Evolutionary conservation across 2,888 invertebrate species (phyloP), one percentile per base, ranked within the genome.

Genomic region (Polydesmus complanatus): DNA sequence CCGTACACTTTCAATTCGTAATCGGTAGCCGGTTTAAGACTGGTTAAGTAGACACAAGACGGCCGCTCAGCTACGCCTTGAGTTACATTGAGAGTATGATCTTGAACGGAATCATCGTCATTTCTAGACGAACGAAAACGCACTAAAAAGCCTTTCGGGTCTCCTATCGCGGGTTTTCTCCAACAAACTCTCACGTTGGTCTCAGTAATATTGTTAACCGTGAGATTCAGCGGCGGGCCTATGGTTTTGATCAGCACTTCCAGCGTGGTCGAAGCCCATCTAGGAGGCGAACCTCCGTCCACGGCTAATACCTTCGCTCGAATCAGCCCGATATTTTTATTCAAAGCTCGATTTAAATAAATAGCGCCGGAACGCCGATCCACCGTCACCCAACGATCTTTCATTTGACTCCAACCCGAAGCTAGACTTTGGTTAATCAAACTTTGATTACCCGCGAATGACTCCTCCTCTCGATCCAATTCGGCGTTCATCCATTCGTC

Each of bases 211-310:
- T 60, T 60, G 47, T 60, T 54, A 8, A 19, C 27, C 8, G 54
- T 54, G 22, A 60, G 22, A 47, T 60, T 27, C 19, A 26, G n/a
- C 1, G 60, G 60, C 2, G 47, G 22, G 8, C 52, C 19, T 18
- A 60, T 53, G 19, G 37, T 54, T 54, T 54, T 60, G 18, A 60
- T 54, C 21, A 25, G 5, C n/a, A 60, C 54, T 18, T 60, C 54
- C 18, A 60, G 18, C 22, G 19, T 23, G 3, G 60, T 27, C 14
- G 19, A 18, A 23, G 27, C 23, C n/a, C 14, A 25, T 3, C 60
- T 27, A 22, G 22, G 26, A 1, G 60, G 60, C 2, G 60, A 60
- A 2, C 60, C 60, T 3, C 54, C 60, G 23, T 60, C 60, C n/a
- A n/a, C 47, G 1, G 54, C 60, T n/a, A 37, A 11, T 37, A 60